A percentile compares a stretch with the other conserved stretches of the same genome.
Conservation (phyloP, 64 coral and sea anemone species). For the Montipora foliosa region DNA sequence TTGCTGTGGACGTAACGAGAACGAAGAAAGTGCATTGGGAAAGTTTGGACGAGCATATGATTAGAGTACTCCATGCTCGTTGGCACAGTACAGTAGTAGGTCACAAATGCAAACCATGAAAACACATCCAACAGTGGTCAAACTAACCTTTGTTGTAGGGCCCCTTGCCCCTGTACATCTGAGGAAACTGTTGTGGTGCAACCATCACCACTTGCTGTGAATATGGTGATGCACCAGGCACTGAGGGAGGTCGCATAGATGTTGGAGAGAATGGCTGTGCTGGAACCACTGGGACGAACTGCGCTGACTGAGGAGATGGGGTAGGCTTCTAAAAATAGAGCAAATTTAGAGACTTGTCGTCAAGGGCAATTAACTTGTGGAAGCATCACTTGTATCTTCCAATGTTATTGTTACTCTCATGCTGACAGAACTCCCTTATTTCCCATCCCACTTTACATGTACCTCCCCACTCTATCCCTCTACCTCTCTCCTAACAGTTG, state of each 20-base stretch:
- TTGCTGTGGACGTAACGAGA: too few relatives aligned
- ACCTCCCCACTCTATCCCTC: too few relatives aligned
- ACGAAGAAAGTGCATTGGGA: too few relatives aligned
- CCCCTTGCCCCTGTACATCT: conserved; percentile 28
- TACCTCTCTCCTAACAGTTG: too few relatives aligned
- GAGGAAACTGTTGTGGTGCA: background rate
- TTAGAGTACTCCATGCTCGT: background rate
- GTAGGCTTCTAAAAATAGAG: background rate
- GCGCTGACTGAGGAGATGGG: background rate
- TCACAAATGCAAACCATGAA: background rate
- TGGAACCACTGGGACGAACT: background rate
- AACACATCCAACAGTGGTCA: background rate
- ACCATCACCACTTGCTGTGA: conserved; percentile 15
- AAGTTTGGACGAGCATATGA: too few relatives aligned
- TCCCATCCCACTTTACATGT: too few relatives aligned
- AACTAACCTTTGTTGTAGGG: conserved; percentile 31
- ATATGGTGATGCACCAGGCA: background rate
- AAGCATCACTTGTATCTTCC: too few relatives aligned
- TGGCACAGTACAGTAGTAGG: background rate
- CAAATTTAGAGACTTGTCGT: background rate
- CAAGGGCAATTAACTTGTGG: too few relatives aligned
- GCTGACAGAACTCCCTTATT: too few relatives aligned
- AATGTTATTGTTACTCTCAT: too few relatives aligned
- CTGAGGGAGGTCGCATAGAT: background rate
- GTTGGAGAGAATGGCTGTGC: conserved; percentile 27